Conservation (phyloP, 1,140 invertebrate genomes). For the Phocides pigmalion region DNA sequence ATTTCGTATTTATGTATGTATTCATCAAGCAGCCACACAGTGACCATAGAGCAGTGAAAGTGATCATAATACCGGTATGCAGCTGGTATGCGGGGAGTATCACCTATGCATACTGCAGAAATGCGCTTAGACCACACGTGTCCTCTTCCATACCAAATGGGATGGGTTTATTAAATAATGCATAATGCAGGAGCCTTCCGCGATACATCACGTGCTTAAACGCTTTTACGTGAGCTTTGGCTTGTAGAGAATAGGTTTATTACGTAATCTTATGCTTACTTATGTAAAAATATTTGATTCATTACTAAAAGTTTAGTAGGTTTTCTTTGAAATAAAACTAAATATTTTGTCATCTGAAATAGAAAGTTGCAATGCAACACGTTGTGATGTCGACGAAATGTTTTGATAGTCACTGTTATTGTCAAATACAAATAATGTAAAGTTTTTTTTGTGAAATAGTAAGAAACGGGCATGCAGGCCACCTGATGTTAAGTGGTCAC, state of each 20-base stretch:
- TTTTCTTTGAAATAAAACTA: too few species aligned
- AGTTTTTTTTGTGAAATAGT: too few species aligned
- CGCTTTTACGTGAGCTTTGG: conserved; percentile 13
- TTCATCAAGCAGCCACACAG: too few species aligned
- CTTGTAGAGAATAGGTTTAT: neutral
- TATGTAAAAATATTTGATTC: neutral
- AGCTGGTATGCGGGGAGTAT: conserved; percentile 5
- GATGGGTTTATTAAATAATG: conserved; percentile 21
- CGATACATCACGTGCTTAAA: conserved; percentile 17
- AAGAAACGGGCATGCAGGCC: too few species aligned
- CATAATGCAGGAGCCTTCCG: conserved; percentile 10
- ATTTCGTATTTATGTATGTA: too few species aligned
- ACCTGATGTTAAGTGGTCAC: too few species aligned
- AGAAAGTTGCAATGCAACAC: too few species aligned
- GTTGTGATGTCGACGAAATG: too few species aligned
- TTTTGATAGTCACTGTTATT: too few species aligned
- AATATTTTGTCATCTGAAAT: too few species aligned
- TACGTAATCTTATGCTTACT: neutral
- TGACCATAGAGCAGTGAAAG: conserved; percentile 24
- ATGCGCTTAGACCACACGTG: conserved; percentile 14
- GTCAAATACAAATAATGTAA: too few species aligned
- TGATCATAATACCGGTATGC: conserved; percentile 28
- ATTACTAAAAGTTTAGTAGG: too few species aligned
- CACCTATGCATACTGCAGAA: conserved; percentile 21
- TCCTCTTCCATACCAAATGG: conserved; percentile 22